Evolutionary conservation across 1,140 invertebrate species (phyloP).

Genomic region (Drosophila tani): DNA sequence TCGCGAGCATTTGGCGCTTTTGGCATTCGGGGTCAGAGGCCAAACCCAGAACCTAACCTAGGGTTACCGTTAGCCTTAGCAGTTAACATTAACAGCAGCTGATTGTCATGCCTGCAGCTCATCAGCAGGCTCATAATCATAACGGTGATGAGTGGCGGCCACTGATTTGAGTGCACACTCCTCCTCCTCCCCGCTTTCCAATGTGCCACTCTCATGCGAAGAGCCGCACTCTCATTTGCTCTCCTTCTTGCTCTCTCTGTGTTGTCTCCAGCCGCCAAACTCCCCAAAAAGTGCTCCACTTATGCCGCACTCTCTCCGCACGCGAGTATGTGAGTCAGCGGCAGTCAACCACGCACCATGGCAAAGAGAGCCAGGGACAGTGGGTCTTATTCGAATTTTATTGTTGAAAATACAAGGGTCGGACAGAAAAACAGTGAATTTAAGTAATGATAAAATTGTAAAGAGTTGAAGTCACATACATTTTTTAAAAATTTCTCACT

Average conservation of each 20-base stretch:
- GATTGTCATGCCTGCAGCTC: constrained; percentile 65
- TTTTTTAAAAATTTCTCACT: no score
- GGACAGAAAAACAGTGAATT: no score
- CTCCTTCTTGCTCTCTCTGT: not conserved
- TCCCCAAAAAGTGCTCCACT: constrained; percentile 34
- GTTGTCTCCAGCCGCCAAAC: constrained; percentile 13
- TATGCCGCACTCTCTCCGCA: constrained; percentile 17
- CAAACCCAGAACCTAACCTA: constrained; percentile 24
- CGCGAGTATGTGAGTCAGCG: constrained; percentile 34
- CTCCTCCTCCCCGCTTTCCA: constrained; percentile 18
- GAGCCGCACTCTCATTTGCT: constrained; percentile 2
- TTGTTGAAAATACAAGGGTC: not conserved
- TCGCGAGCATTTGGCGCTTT: constrained; percentile 20
- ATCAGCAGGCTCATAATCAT: constrained; percentile 54
- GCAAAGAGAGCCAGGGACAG: constrained; percentile 14
- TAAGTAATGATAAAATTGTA: not conserved
- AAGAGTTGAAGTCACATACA: not conserved
- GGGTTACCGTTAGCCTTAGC: constrained; percentile 3
- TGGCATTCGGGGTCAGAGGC: constrained; percentile 34
- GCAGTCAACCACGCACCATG: constrained; percentile 22
- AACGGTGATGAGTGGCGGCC: constrained; percentile 41
- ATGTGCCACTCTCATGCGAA: constrained; percentile 65
- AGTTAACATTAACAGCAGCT: constrained; percentile 30
- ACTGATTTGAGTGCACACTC: constrained; percentile 73
- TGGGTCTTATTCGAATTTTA: not conserved